Percentiles rank a stretch among this genome's conserved stretches.
These are phyloP conservation scores for Drosophila sordidula DNA, from an alignment of 2,888 invertebrate genomes.

Conservation along the genomic window DNA sequence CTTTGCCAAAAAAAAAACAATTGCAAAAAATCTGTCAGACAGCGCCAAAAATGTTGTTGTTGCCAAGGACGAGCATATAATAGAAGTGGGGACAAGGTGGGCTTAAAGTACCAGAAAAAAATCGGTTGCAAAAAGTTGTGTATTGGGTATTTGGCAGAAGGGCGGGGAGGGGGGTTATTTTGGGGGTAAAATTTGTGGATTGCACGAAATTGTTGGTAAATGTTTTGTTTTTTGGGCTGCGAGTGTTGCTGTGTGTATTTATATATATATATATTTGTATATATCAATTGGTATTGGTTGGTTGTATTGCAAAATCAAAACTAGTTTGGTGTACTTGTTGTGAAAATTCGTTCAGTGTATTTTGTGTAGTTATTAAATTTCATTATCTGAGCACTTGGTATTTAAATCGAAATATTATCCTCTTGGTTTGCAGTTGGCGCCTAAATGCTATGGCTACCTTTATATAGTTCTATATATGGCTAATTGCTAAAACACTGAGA, in stretches of 20 bases:
- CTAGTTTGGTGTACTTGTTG: slow-evolving; percentile 31
- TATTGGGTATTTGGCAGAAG: background rate
- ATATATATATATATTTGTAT: slow-evolving; percentile 32
- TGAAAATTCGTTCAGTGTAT: slow-evolving; percentile 19
- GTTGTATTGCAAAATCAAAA: slow-evolving; percentile 51
- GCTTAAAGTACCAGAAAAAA: slow-evolving; percentile 22
- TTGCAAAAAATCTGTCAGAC: slow-evolving; percentile 61
- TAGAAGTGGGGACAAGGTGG: slow-evolving; percentile 19
- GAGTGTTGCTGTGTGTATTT: slow-evolving; percentile 27
- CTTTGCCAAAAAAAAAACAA: slow-evolving; percentile 32
- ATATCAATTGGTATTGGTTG: slow-evolving; percentile 40
- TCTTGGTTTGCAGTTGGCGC: slow-evolving; percentile 30
- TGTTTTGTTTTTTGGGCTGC: slow-evolving; percentile 21
- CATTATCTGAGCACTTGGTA: slow-evolving; percentile 10
- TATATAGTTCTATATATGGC: background rate
- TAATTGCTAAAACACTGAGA: slow-evolving; percentile 2
- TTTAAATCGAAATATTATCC: background rate
- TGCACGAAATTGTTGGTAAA: slow-evolving; percentile 55
- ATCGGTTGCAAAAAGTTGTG: slow-evolving; percentile 24
- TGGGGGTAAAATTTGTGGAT: slow-evolving; percentile 41
- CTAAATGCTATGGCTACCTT: slow-evolving; percentile 17
- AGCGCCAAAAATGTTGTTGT: slow-evolving; percentile 56
- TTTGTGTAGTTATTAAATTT: slow-evolving; percentile 4
- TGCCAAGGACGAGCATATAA: slow-evolving; percentile 47
- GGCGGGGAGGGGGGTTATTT: background rate